phyloP scores from a whole-genome alignment of 2,797 vertebrate genomes.

The Steatocranus sp. region DNA sequence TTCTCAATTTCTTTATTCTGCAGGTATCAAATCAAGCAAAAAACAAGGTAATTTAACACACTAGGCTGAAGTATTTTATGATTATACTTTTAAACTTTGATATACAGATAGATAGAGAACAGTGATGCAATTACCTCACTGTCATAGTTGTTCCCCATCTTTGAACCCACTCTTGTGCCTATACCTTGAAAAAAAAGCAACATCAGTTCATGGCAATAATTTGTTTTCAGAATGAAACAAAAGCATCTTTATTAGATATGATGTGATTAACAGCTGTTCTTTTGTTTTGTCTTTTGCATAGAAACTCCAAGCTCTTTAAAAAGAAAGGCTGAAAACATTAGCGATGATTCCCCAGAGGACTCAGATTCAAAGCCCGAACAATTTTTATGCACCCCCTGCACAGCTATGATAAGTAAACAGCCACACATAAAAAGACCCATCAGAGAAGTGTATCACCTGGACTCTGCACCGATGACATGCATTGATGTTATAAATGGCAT shows the following conservation, averaged over 20 bases:
- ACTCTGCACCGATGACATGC: not conserved
- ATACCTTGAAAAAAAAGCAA: fast-evolving
- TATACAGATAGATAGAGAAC: not conserved
- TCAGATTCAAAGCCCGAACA: not conserved
- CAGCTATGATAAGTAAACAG: not conserved
- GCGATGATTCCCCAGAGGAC: fast-evolving
- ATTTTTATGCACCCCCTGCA: not conserved
- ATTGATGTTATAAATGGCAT: not conserved
- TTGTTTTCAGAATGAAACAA: not conserved
- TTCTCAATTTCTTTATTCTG: not conserved
- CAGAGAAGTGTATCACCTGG: not conserved
- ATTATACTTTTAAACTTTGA: not conserved
- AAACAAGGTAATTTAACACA: not conserved
- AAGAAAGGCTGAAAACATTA: not conserved
- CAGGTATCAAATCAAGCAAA: not conserved
- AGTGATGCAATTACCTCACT: fast-evolving
- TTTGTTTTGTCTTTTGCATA: not conserved
- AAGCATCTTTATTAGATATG: not conserved
- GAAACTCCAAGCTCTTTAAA: not conserved
- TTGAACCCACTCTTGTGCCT: fast-evolving
- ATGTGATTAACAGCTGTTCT: not conserved
- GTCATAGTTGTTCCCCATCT: fast-evolving
- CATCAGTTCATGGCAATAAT: not conserved
- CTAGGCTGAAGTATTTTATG: not conserved
- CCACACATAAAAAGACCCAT: not conserved